Evolutionary conservation across 2,113 vertebrate species (phyloP), one percentile per base, ranked within the genome.

Genomic region (Platysternon megacephalum): DNA sequence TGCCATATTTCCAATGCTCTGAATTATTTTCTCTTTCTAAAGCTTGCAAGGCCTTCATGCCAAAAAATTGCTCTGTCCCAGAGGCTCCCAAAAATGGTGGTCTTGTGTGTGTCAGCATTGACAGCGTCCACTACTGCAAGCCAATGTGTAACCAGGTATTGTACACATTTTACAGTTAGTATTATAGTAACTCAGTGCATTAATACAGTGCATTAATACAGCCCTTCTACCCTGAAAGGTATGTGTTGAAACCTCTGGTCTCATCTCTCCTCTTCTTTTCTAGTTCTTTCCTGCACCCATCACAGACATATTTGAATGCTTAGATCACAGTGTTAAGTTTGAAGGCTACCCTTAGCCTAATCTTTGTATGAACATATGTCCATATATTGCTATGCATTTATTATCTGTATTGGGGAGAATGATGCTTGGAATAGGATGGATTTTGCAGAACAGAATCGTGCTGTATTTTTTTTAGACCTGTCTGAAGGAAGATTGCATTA

Each of bases 121-220:
- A 35, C 8, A 16, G 13, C 1, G 78, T 53, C 10, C 96, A 96
- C 68, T 99, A 97, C 97, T 99, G 99, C 98, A 99, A 99, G 97
- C 98, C 99, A 52, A 95, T 99, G 96, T 99, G 99, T 96, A 98
- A 98, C 87, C 0, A 98, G 93, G 98, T 99, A 97, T 86, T 14
- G 10, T 1, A 42, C 9, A 49, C 5, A 4, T 13, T 46, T 87
- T 6, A 5, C 13, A 61, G 21, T 48, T 68, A 39, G 26, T 74
- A 0, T 3, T 8, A 3, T 42, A 42, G 48, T 85, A 26, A 10
- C 32, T 5, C 29, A 84, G 9, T 21, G 48, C 29, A n/a, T 21
- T 82, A 49, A 7, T 42, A 79, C 74, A 29, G 32, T 51, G n/a
- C n/a, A n/a, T n/a, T n/a, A n/a, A n/a, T n/a, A n/a, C n/a, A 82